Base-by-base conservation (phyloP, 2,113 vertebrate genomes). In the Oxygymnocypris stewartii region DNA sequence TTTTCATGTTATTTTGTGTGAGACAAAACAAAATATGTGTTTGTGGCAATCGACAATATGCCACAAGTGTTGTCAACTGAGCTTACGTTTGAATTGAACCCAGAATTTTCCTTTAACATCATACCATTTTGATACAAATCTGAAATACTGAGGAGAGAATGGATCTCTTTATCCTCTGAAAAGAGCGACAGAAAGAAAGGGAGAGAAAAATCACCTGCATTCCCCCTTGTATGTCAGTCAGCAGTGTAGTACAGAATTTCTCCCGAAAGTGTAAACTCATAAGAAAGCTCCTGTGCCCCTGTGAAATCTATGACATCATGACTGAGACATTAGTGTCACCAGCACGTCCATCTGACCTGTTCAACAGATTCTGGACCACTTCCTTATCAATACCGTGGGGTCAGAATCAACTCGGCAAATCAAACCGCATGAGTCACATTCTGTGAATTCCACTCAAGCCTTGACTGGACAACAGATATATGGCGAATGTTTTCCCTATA, bases 191-290 rank as follows among this genome's bases (percentile, higher is more conserved):
- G 18, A 73, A 73, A 20, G 37, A 73, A 65, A 14, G 4, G 12
- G 12, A 65, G 28, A 59, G 61, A 54, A 37, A 75, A 82, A 57
- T 75, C 78, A 31, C 7, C 42, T 47, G 73, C 54, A n/a, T 65
- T 49, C 47, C 74, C 25, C 10, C 35, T 14, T 61, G 37, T 74
- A 47, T 44, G 42, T 89, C 86, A 95, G 95, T 95, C 94, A 90
- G 90, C 94, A 79, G 81, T 0, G 1, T 88, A 87, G 90, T 90
- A 86, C 78, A 90, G 96, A 97, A 98, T 97, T 93, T 96, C 42
- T 11, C 92, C 89, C 74, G 92, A 86, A 76, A 0, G 0, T 92
- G 96, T 92, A 94, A 97, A 93, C 92, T 89, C 89, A 91, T 93
- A 91, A 49, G 84, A 91, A 87, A 23, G 84, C 85, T 89, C 93